Conservation (phyloP, 2,888 invertebrate genomes). For the Athalia rosae region DNA sequence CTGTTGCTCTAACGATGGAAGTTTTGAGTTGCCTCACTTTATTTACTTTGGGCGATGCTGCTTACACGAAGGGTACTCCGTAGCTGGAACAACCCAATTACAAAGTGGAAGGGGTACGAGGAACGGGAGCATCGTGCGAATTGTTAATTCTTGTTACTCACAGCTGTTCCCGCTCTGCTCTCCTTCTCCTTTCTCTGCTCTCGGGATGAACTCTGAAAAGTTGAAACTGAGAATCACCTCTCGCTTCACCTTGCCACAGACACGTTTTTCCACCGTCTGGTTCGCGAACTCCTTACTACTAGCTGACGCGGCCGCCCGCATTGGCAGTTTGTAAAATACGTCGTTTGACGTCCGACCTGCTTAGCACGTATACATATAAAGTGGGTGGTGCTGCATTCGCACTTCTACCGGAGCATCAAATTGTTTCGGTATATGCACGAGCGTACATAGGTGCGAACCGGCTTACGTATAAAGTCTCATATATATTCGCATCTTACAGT, state of each 20-base stretch:
- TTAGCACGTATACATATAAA: background rate
- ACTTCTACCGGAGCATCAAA: too few relatives aligned
- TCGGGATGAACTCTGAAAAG: background rate
- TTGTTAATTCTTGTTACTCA: conserved; percentile 27
- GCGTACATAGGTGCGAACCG: background rate
- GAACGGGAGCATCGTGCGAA: conserved; percentile 32
- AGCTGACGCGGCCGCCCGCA: background rate
- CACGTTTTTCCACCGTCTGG: conserved; percentile 2
- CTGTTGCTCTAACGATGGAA: conserved; percentile 45
- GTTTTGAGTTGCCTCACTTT: conserved; percentile 39
- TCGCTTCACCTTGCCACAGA: background rate
- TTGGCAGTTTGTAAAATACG: background rate
- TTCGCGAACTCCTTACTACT: background rate
- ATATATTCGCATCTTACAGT: conserved; percentile 21
- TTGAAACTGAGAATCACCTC: background rate
- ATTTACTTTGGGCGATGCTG: conserved; percentile 38
- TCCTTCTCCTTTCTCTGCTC: background rate
- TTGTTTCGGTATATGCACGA: too few relatives aligned
- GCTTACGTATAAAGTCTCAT: background rate
- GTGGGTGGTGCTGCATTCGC: too few relatives aligned
- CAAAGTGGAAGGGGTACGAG: conserved; percentile 7
- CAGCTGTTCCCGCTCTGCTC: background rate
- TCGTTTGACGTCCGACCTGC: conserved; percentile 7
- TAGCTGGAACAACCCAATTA: conserved; percentile 1
- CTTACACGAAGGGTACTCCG: conserved; percentile 21